Percentiles rank a stretch among this genome's conserved stretches.
These are phyloP conservation scores for Euclidia mi DNA, from an alignment of 2,888 invertebrate genomes.

Conservation along the genomic window DNA sequence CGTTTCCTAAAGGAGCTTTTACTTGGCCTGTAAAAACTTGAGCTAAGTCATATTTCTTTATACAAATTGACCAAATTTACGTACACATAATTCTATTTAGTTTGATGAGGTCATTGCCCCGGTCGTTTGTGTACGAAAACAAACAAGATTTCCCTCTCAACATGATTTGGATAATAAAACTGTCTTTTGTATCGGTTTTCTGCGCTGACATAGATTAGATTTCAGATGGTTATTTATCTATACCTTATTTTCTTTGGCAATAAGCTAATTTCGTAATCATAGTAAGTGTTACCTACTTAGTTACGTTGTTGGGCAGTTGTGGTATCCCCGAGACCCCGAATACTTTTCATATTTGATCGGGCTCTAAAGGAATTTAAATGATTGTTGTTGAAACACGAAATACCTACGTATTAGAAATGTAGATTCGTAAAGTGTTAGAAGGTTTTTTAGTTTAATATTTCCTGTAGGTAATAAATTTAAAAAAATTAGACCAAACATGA, in stretches of 20 bases:
- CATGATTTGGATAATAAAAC: constrained; percentile 6
- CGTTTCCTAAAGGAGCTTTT: not conserved
- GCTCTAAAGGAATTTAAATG: no score
- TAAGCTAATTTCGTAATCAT: no score
- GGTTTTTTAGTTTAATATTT: no score
- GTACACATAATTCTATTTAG: constrained; percentile 1
- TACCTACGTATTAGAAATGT: no score
- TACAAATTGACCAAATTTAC: constrained; percentile 2
- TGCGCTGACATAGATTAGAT: not conserved
- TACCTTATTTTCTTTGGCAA: not conserved
- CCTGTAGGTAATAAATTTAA: no score
- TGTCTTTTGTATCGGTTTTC: not conserved
- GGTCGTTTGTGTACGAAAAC: constrained; percentile 1
- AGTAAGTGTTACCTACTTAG: no score
- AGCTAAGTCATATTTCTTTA: constrained; percentile 1
- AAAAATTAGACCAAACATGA: no score
- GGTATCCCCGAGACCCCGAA: no score
- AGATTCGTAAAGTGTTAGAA: no score
- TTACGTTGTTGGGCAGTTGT: no score
- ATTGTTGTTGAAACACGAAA: no score
- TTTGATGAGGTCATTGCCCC: not conserved
- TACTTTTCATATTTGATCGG: no score
- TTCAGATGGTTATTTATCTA: not conserved
- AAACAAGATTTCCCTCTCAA: constrained; percentile 10
- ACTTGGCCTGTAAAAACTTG: not conserved